Conservation (phyloP, 2,888 invertebrate genomes). For the Sylvicola fuscatus region DNA sequence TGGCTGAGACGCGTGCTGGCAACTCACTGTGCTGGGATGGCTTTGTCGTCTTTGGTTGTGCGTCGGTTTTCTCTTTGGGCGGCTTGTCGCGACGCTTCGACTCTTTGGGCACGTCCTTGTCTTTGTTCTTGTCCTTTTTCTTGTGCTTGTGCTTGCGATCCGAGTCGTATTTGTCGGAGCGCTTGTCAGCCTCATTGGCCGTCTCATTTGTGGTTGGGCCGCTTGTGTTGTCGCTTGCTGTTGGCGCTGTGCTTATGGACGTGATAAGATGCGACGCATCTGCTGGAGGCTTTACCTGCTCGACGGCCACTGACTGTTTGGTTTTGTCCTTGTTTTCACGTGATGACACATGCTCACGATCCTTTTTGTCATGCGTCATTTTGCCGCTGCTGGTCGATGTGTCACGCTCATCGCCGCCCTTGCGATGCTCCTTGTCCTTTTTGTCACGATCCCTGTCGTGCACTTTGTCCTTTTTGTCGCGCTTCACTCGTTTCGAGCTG, state of each 20-base stretch:
- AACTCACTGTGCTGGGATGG: conserved; percentile 11
- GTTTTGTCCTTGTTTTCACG: conserved; percentile 5
- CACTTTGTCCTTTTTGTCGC: conserved; percentile 38
- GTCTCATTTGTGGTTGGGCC: conserved; percentile 5
- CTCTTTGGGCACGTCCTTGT: conserved; percentile 25
- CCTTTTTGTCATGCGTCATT: too few relatives aligned
- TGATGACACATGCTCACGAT: neutral
- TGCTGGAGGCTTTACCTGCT: conserved; percentile 8
- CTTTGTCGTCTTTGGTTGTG: conserved; percentile 23
- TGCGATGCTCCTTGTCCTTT: conserved; percentile 30
- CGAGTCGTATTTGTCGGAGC: conserved; percentile 28
- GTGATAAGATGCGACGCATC: too few relatives aligned
- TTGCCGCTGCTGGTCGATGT: conserved; percentile 9
- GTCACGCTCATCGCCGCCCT: conserved; percentile 11
- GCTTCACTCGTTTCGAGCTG: conserved; percentile 27
- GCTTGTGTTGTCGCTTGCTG: conserved; percentile 8
- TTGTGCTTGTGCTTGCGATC: conserved; percentile 39
- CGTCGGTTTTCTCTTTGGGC: conserved; percentile 1
- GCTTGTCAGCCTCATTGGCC: conserved; percentile 14
- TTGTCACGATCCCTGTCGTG: conserved; percentile 39
- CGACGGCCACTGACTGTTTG: conserved; percentile 10
- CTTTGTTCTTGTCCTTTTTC: conserved; percentile 45
- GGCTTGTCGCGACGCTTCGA: conserved; percentile 8
- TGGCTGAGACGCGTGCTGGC: conserved; percentile 5
- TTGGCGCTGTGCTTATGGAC: too few relatives aligned